Conservation (phyloP, 2,888 invertebrate species). For the Acronicta alni region DNA sequence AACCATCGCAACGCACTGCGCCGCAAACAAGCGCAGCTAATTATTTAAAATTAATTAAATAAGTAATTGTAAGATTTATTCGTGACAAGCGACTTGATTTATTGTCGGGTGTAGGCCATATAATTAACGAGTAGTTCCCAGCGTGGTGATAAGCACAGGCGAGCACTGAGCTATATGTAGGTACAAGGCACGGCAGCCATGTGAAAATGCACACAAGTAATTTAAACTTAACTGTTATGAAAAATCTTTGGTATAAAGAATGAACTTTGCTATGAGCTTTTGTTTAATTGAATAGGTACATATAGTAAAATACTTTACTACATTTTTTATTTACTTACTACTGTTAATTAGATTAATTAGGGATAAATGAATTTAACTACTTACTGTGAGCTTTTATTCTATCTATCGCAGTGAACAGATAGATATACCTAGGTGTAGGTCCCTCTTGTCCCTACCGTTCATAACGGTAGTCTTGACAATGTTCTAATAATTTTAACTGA, state of each 20-base stretch:
- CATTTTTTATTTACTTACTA: slow-evolving; percentile 6
- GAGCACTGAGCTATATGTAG: too few species aligned
- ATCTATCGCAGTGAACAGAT: slow-evolving; percentile 1
- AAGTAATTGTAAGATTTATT: slow-evolving; percentile 41
- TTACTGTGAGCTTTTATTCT: background rate
- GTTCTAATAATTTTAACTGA: too few species aligned
- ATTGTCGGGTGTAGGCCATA: slow-evolving; percentile 16
- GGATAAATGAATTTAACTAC: too few species aligned
- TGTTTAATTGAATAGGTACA: slow-evolving; percentile 8
- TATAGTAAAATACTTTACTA: slow-evolving; percentile 4
- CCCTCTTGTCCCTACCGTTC: too few species aligned
- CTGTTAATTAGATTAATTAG: too few species aligned
- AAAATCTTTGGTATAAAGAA: slow-evolving; percentile 1
- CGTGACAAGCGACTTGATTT: slow-evolving; percentile 48
- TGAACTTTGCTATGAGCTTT: slow-evolving; percentile 5
- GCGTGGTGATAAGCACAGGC: slow-evolving; percentile 10
- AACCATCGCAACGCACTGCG: background rate
- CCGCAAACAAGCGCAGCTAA: slow-evolving; percentile 1
- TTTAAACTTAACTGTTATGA: background rate
- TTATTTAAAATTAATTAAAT: slow-evolving; percentile 40
- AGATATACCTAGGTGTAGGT: too few species aligned
- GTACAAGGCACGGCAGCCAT: slow-evolving; percentile 6
- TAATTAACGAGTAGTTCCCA: slow-evolving; percentile 39
- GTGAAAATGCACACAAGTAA: slow-evolving; percentile 12
- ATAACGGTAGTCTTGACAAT: too few species aligned